A percentile compares a stretch with the other conserved stretches of the same genome.
phyloP scores from a whole-genome alignment of 1,140 invertebrate species.

The Tachypleus tridentatus region DNA sequence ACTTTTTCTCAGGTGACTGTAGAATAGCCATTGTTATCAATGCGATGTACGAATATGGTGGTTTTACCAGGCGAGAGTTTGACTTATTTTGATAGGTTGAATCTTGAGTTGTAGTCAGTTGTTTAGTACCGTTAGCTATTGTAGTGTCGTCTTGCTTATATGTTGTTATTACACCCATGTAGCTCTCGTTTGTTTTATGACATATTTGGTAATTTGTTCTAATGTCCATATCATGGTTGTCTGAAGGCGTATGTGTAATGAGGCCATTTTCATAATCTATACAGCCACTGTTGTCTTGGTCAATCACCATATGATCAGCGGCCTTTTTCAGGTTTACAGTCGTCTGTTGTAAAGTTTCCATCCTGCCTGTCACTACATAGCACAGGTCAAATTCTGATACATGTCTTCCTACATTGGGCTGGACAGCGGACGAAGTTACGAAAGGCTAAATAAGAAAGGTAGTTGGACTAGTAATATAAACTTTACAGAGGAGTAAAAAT shows the following conservation, averaged over 20 bases:
- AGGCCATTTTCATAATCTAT: conserved; percentile 3
- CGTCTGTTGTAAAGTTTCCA: too few relatives aligned
- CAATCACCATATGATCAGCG: too few relatives aligned
- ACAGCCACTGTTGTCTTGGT: too few relatives aligned
- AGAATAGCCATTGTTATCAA: conserved; percentile 50
- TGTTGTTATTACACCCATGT: conserved; percentile 10
- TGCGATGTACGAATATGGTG: conserved; percentile 49
- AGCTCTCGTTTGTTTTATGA: conserved; percentile 8
- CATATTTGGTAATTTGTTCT: conserved; percentile 6
- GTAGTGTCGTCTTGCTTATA: conserved; percentile 1
- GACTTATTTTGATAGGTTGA: not conserved
- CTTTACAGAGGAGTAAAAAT: too few relatives aligned
- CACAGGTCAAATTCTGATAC: too few relatives aligned
- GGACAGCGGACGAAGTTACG: too few relatives aligned
- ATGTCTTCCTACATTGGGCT: too few relatives aligned
- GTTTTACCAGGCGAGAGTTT: conserved; percentile 33
- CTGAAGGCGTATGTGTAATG: conserved; percentile 12
- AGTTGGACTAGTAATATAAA: too few relatives aligned
- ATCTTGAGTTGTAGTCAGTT: not conserved
- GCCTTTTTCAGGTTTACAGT: too few relatives aligned
- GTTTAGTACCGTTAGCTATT: not conserved
- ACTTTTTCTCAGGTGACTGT: conserved; percentile 38
- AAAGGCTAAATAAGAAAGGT: too few relatives aligned
- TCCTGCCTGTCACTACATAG: too few relatives aligned
- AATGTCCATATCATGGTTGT: conserved; percentile 12